Conservation (phyloP, 1,140 invertebrate genomes). For the Ylistrum balloti region DNA sequence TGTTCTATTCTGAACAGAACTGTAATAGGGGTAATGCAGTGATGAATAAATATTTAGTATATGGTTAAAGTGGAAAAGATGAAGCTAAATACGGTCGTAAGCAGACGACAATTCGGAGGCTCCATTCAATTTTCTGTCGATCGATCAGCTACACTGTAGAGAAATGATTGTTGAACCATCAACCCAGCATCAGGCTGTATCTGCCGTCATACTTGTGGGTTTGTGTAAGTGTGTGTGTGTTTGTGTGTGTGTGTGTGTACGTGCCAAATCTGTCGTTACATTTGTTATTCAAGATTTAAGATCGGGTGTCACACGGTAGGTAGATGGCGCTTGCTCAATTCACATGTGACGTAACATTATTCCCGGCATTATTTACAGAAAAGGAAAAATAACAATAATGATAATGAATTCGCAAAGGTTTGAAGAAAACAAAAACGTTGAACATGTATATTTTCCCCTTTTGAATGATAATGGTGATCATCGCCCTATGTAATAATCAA, state of each 20-base stretch:
- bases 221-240: background rate
- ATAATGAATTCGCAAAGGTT: too few relatives aligned
- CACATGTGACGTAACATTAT: background rate
- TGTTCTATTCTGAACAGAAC: background rate
- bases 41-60: background rate
- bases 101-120: conserved; percentile 4
- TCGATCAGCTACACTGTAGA: conserved; percentile 14
- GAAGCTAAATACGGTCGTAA: background rate
- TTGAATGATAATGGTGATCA: background rate
- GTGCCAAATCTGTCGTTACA: background rate
- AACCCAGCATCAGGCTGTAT: background rate
- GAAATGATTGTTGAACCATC: background rate
- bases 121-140: conserved; percentile 28
- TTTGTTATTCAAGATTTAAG: background rate
- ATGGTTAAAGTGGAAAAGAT: background rate
- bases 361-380: background rate
- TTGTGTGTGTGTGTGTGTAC: background rate
- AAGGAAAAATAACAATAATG: background rate
- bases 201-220: background rate
- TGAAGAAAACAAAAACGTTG: background rate
- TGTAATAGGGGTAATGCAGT: background rate
- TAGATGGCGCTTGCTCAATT: background rate
- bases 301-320: background rate
- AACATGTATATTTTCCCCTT: background rate
- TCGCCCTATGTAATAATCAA: background rate